Conservation (phyloP, 2,113 vertebrate species). For the Pollachius pollachius region DNA sequence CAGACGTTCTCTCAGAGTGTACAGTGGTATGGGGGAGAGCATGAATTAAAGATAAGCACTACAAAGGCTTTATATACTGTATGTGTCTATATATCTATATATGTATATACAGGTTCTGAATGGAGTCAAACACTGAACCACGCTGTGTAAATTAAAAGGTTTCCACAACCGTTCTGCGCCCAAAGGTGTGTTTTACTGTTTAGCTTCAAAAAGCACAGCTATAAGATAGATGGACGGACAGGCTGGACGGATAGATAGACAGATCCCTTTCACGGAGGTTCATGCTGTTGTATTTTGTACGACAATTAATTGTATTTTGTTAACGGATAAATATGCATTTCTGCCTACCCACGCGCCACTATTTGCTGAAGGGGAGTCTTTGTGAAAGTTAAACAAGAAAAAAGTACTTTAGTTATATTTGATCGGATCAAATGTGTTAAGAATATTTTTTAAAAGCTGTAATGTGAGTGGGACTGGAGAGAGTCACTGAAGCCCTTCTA, state of each 20-base stretch:
- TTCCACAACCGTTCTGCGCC: background rate
- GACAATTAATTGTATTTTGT: background rate
- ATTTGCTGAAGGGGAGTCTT: too few relatives aligned
- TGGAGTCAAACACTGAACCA: background rate
- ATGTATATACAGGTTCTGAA: background rate
- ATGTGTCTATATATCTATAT: background rate
- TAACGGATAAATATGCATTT: too few relatives aligned
- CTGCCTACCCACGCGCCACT: too few relatives aligned
- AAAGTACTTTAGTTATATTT: too few relatives aligned
- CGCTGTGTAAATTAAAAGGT: background rate
- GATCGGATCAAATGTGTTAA: too few relatives aligned
- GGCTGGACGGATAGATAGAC: too few relatives aligned
- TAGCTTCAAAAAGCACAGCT: background rate
- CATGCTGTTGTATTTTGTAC: background rate
- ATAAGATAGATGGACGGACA: background rate
- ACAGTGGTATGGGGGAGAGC: conserved; percentile 25
- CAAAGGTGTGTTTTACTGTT: background rate
- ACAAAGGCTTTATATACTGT: conserved; percentile 46
- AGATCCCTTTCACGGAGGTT: background rate
- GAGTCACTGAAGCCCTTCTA: too few relatives aligned
- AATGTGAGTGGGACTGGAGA: too few relatives aligned
- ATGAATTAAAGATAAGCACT: conserved; percentile 61
- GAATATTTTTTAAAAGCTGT: too few relatives aligned
- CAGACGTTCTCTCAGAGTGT: conserved; percentile 39
- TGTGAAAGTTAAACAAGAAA: too few relatives aligned